Conservation (phyloP, 2,797 vertebrate genomes). For the Anguilla megastoma region DNA sequence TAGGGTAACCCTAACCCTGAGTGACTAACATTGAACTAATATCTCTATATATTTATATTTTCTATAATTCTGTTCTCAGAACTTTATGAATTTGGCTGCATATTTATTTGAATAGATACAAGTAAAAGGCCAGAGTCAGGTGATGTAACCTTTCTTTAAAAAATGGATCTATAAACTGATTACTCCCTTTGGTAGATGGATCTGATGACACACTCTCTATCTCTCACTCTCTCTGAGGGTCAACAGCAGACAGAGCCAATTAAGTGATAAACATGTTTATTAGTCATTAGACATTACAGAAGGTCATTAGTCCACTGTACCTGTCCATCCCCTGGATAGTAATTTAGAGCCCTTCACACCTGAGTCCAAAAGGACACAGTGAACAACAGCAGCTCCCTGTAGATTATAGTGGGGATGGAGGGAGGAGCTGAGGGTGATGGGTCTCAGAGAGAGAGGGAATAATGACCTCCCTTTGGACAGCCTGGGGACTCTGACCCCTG, state of each 20-base stretch:
- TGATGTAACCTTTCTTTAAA: not conserved
- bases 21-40: too few relatives aligned
- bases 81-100: too few relatives aligned
- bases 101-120: too few relatives aligned
- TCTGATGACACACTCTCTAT: not conserved
- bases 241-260: not conserved
- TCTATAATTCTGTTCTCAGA: too few relatives aligned
- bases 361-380: slow-evolving; percentile 4
- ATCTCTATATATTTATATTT: too few relatives aligned
- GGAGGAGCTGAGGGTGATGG: not conserved
- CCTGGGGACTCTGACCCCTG: not conserved
- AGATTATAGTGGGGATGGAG: not conserved
- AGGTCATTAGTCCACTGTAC: slow-evolving; percentile 20
- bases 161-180: not conserved
- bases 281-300: not conserved
- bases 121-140: too few relatives aligned
- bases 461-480: slow-evolving; percentile 8
- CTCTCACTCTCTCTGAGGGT: not conserved
- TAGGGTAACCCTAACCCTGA: too few relatives aligned
- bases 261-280: not conserved
- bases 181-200: not conserved
- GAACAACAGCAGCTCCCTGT: not conserved
- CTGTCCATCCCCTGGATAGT: slow-evolving; percentile 3
- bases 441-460: slow-evolving; percentile 1
- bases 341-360: slow-evolving; percentile 8